Evolutionary conservation across 2,797 vertebrate genomes (phyloP).

Genomic region (Triplophysa yarkandensis): DNA sequence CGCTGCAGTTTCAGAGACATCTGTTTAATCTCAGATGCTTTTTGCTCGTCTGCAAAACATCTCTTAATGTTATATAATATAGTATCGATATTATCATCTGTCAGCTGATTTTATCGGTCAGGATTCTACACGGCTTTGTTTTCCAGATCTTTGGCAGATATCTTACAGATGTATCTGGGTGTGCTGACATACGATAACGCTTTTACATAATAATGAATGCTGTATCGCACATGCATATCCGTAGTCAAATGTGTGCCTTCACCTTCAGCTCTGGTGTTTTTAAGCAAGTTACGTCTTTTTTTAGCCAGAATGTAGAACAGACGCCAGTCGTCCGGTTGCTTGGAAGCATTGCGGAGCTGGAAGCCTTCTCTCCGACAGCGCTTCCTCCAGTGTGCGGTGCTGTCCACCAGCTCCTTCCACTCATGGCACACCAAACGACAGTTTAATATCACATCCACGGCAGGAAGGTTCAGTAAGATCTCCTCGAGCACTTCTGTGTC

Average conservation of each 20-base stretch:
- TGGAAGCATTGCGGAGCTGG: constrained; percentile 45
- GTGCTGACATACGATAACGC: too few relatives aligned
- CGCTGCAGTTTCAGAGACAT: too few relatives aligned
- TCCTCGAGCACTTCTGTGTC: constrained; percentile 75
- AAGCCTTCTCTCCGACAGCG: constrained; percentile 82
- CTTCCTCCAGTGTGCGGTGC: constrained; percentile 82
- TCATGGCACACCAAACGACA: constrained; percentile 81
- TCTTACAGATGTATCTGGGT: too few relatives aligned
- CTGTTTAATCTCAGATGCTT: too few relatives aligned
- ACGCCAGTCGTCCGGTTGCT: constrained; percentile 75
- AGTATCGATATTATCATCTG: too few relatives aligned
- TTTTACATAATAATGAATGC: too few relatives aligned
- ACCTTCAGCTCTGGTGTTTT: constrained; percentile 85
- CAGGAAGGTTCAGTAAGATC: constrained; percentile 80
- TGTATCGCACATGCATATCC: too few relatives aligned
- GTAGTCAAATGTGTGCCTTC: constrained; percentile 42
- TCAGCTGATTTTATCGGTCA: too few relatives aligned
- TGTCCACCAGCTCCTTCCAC: constrained; percentile 84
- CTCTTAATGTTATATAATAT: too few relatives aligned
- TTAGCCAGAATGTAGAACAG: constrained; percentile 79
- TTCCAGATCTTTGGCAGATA: too few relatives aligned
- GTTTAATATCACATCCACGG: constrained; percentile 69
- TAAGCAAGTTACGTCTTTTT: constrained; percentile 82
- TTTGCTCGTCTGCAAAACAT: too few relatives aligned
- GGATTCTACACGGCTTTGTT: too few relatives aligned